Base-by-base conservation (phyloP, 2,113 vertebrate species). In the Sterna hirundo region DNA sequence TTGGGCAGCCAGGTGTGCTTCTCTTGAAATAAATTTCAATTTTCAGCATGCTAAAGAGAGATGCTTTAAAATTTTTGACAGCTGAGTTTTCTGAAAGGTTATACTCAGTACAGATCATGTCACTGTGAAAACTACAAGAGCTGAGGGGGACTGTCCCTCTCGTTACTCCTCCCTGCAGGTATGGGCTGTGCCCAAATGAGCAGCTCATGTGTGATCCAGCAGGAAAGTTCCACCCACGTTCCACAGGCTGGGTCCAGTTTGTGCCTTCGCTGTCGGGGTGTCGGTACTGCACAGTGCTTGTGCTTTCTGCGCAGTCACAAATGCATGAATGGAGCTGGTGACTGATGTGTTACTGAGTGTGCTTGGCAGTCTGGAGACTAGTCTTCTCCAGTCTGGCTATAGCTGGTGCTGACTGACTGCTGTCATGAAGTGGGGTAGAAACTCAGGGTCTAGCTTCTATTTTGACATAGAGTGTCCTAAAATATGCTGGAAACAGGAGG, bases 221-320 rank as follows among this genome's bases (percentile, higher is more conserved):
- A 81, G 68, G 9, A 21, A 78, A 6, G 44, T 65, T 78, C 11
- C 42, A 32, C 17, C 10, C 5, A 0, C n/a, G 21, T 25, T 25
- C 62, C 44, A 29, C 40, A 38, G 58, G 8, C 38, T 47, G 58
- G 58, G 5, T 68, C 4, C 17, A 44, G 10, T 77, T 19, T 81
- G 36, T 81, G 32, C n/a, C 22, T n/a, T 29, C 10, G 36, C 54
- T 51, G 0, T 15, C 10, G 29, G 13, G 47, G 15, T 72, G n/a
- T 44, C 17, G 36, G 54, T 21, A 1, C 30, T 49, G 64, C 46
- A 40, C 55, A 16, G 40, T 16, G 85, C 46, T 57, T 29, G 16
- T 44, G 0, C 23, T 38, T 77, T 20, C 36, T 34, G 25, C 1
- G 0, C 19, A 29, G 6, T 61, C 49, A 23, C 44, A 46, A 38